A percentile compares a stretch with the other conserved stretches of the same genome.
Conservation (phyloP, 37 sponge, comb jelly and placozoan species). For the Geodia barretti region DNA sequence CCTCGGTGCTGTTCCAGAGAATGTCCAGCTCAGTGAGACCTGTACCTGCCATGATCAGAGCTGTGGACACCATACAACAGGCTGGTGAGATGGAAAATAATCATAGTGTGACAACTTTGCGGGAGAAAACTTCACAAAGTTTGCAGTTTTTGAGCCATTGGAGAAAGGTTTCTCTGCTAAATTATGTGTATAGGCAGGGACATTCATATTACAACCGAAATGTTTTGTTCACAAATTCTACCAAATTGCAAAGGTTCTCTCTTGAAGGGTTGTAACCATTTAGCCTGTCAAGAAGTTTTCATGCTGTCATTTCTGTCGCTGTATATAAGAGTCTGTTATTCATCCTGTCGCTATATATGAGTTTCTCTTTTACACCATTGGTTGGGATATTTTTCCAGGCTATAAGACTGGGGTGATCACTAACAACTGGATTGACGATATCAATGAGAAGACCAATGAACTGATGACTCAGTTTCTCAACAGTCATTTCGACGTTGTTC, state of each 20-base stretch:
- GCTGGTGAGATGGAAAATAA: slow-evolving; percentile 18
- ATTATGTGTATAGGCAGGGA: too few species aligned
- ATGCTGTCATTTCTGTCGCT: not conserved
- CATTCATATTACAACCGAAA: too few species aligned
- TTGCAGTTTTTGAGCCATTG: too few species aligned
- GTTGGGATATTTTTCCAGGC: slow-evolving; percentile 15
- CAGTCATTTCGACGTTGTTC: slow-evolving; percentile 30
- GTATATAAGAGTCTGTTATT: not conserved
- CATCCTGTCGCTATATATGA: not conserved
- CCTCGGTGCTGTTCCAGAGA: slow-evolving; percentile 26
- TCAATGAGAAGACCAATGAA: not conserved
- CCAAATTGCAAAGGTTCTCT: too few species aligned
- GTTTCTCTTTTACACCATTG: not conserved
- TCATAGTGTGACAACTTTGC: too few species aligned
- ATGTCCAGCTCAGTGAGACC: not conserved
- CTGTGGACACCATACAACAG: slow-evolving; percentile 8
- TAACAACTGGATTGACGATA: slow-evolving; percentile 72
- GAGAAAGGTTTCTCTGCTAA: too few species aligned
- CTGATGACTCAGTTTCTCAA: not conserved
- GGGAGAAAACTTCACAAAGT: too few species aligned
- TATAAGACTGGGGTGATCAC: slow-evolving; percentile 43
- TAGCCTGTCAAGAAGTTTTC: not conserved
- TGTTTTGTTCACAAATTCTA: too few species aligned
- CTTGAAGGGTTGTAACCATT: too few species aligned
- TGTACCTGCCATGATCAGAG: slow-evolving; percentile 29